These are phyloP conservation scores for Aradophagus sp. DNA, from an alignment of 1,140 invertebrate species.

Conservation along the genomic window DNA sequence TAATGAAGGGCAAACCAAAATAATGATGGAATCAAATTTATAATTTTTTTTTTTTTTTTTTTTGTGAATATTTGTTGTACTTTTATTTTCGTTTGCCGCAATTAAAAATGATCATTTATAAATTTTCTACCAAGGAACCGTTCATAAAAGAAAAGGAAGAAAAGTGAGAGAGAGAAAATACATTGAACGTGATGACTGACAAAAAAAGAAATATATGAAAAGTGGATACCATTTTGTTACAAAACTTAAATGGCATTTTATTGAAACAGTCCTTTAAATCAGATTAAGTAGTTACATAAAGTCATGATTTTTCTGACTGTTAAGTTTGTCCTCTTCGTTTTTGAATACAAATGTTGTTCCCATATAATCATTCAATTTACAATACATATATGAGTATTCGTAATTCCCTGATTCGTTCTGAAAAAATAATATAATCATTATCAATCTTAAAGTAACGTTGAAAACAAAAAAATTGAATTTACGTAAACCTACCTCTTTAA, in stretches of 20 bases:
- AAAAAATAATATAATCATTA: constrained; percentile 64
- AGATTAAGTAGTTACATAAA: background rate
- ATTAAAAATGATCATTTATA: too few species aligned
- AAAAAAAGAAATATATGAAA: constrained; percentile 4
- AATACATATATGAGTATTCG: constrained; percentile 87
- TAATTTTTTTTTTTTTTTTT: too few species aligned
- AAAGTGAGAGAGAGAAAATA: too few species aligned
- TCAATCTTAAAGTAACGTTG: background rate
- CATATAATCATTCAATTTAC: constrained; percentile 86
- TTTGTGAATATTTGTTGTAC: too few species aligned
- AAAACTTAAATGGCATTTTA: too few species aligned
- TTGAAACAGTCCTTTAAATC: too few species aligned
- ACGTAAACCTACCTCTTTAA: constrained; percentile 87
- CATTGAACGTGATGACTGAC: background rate
- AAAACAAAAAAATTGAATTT: constrained; percentile 5
- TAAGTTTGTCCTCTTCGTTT: constrained; percentile 81
- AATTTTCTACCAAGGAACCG: too few species aligned
- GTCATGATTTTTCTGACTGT: constrained; percentile 1
- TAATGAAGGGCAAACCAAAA: too few species aligned
- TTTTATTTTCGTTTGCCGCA: too few species aligned
- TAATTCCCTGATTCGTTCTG: constrained; percentile 85
- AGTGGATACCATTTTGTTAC: too few species aligned
- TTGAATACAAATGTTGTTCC: constrained; percentile 80
- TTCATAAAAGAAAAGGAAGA: too few species aligned
- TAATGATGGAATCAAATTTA: too few species aligned